These are phyloP conservation scores for Ivindomyrus marchei DNA, from an alignment of 2,113 vertebrate genomes.

Conservation along the genomic window DNA sequence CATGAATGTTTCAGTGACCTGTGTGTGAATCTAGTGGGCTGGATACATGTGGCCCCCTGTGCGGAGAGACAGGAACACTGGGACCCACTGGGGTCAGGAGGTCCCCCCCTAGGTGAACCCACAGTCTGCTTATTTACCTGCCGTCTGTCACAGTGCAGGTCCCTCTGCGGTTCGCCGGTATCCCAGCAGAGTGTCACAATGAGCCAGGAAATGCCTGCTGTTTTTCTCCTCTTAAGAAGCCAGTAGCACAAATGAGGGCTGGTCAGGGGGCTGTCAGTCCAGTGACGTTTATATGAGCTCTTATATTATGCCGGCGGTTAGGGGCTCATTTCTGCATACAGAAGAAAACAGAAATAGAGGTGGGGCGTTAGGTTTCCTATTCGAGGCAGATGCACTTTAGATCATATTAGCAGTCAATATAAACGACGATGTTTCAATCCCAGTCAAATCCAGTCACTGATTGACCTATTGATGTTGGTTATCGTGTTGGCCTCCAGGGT, in stretches of 20 bases:
- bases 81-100: neutral
- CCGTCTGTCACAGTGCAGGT: neutral
- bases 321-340: neutral
- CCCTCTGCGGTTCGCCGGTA: neutral
- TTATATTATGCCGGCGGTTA: neutral
- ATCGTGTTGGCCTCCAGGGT: neutral
- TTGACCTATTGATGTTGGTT: neutral
- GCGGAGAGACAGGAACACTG: neutral
- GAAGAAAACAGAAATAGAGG: neutral
- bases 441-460: neutral
- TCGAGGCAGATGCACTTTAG: neutral
- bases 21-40: conserved; percentile 19
- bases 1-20: conserved; percentile 35
- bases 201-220: neutral
- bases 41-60: neutral
- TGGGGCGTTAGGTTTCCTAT: neutral
- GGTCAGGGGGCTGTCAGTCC: neutral
- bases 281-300: neutral
- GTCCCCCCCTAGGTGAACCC: neutral
- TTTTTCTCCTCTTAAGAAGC: neutral
- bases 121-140: neutral
- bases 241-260: neutral
- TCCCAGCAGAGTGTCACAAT: neutral
- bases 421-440: neutral
- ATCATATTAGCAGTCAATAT: neutral